phyloP scores from a whole-genome alignment of 2,113 vertebrate species.

The Butorides virescens region DNA sequence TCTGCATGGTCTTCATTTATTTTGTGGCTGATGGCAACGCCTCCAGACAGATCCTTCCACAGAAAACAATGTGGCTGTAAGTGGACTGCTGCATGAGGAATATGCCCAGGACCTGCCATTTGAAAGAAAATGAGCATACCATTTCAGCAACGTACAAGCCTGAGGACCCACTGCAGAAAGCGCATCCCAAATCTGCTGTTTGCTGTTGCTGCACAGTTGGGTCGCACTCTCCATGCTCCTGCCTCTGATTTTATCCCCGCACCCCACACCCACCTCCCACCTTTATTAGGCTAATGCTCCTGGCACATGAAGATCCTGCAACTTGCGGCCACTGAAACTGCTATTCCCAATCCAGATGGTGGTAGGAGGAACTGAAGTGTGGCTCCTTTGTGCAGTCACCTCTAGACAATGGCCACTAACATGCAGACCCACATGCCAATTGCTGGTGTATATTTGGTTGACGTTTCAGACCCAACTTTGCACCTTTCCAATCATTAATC shows the following conservation, averaged over 20 bases:
- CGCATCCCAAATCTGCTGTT: not conserved
- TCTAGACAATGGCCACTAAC: not conserved
- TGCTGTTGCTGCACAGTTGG: not conserved
- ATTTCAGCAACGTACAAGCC: not conserved
- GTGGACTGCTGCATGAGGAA: not conserved
- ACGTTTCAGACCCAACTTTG: not conserved
- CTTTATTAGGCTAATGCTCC: not conserved
- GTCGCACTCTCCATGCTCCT: not conserved
- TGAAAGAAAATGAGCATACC: not conserved
- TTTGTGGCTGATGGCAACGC: not conserved
- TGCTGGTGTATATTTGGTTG: not conserved
- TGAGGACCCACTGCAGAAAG: not conserved
- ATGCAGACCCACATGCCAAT: not conserved
- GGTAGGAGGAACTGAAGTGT: not conserved
- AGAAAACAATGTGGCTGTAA: not conserved
- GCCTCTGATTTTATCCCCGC: not conserved
- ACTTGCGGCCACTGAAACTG: not conserved
- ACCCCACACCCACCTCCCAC: too few relatives aligned
- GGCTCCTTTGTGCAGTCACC: not conserved
- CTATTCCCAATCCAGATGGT: not conserved
- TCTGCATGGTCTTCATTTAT: not conserved
- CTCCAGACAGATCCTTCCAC: not conserved
- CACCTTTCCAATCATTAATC: conserved; percentile 20
- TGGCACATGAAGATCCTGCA: not conserved
- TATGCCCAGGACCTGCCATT: not conserved